Conservation (phyloP, 92 coral and sea anemone species). For the Montipora capitata region DNA sequence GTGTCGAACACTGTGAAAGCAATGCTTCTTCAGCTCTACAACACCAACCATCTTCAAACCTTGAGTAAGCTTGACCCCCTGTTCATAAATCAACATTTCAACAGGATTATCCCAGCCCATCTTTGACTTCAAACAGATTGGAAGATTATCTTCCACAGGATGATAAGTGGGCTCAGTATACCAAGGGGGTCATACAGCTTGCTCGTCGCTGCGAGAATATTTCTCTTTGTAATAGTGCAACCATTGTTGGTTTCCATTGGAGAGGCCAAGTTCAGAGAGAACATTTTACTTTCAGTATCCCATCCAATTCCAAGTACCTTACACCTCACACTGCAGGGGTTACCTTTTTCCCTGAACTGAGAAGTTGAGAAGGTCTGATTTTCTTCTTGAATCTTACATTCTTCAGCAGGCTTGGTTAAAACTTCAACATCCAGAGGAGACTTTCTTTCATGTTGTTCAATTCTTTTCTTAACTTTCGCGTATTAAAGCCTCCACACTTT, state of each 20-base stretch:
- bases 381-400: slow-evolving; percentile 1
- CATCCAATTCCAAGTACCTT: slow-evolving; percentile 51
- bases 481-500: slow-evolving; percentile 47
- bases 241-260: slow-evolving; percentile 5
- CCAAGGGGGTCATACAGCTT: too few relatives aligned
- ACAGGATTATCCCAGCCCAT: slow-evolving; percentile 56
- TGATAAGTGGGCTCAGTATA: too few relatives aligned
- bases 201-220: slow-evolving; percentile 38
- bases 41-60: slow-evolving; percentile 39
- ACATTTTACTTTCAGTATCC: slow-evolving; percentile 35
- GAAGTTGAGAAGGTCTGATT: too few relatives aligned
- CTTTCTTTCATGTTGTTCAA: neutral
- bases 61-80: slow-evolving; percentile 42
- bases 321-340: neutral
- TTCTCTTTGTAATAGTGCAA: slow-evolving; percentile 37
- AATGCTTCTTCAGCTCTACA: slow-evolving; percentile 23
- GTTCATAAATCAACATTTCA: slow-evolving; percentile 25
- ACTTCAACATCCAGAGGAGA: too few relatives aligned
- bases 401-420: neutral
- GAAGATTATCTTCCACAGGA: too few relatives aligned
- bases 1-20: neutral
- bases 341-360: too few relatives aligned
- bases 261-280: neutral
- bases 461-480: slow-evolving; percentile 38
- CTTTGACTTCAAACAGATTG: slow-evolving; percentile 40